Percentiles rank a stretch among this genome's conserved stretches.
These are phyloP conservation scores for Mesochorus sp. DNA, from an alignment of 2,888 invertebrate genomes.

Conservation along the genomic window DNA sequence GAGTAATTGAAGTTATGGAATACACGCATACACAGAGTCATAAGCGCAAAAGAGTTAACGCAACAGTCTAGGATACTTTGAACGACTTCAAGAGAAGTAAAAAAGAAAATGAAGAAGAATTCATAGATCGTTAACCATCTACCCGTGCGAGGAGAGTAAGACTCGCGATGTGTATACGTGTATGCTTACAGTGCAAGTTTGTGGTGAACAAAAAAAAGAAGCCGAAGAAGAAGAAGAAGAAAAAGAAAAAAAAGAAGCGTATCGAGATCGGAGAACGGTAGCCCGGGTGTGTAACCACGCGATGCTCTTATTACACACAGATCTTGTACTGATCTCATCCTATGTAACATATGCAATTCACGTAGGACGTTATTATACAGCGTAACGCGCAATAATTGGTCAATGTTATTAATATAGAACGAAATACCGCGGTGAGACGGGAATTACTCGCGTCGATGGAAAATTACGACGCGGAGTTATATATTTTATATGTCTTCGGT, in stretches of 20 bases:
- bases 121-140: conserved; percentile 58
- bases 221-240: no score
- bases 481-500: no score
- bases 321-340: conserved; percentile 52
- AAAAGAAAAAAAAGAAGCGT: conserved; percentile 21
- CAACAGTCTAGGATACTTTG: conserved; percentile 16
- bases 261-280: conserved; percentile 25
- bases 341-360: conserved; percentile 22
- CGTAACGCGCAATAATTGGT: conserved; percentile 39
- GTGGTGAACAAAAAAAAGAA: not conserved
- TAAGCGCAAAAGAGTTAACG: conserved; percentile 14
- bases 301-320: conserved; percentile 54
- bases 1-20: conserved; percentile 40
- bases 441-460: no score
- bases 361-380: conserved; percentile 15
- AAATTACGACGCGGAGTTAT: conserved; percentile 26
- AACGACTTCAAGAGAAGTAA: conserved; percentile 30
- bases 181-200: conserved; percentile 16
- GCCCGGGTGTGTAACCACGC: conserved; percentile 47
- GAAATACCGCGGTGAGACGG: not conserved
- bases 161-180: conserved; percentile 19
- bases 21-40: not conserved
- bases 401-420: conserved; percentile 27
- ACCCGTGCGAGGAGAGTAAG: conserved; percentile 8
- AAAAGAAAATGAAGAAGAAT: conserved; percentile 26